These are phyloP conservation scores for Alaudala cheleensis DNA, from an alignment of 2,113 vertebrate species.

Conservation along the genomic window DNA sequence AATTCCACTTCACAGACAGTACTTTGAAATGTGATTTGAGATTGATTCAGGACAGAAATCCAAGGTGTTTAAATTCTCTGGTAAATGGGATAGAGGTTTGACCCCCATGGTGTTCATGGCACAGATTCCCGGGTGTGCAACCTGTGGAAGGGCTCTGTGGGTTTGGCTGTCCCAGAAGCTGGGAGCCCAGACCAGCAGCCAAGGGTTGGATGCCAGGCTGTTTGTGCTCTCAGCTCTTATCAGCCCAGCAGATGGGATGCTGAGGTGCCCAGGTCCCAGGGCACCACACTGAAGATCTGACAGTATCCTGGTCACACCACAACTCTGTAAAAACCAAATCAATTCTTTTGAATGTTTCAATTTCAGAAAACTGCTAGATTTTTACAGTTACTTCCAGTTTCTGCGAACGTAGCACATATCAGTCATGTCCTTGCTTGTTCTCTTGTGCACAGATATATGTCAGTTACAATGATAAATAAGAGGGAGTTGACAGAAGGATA, in stretches of 20 bases:
- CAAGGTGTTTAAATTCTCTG: not conserved
- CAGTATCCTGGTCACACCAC: not conserved
- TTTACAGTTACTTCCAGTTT: not conserved
- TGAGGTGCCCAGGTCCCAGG: not conserved
- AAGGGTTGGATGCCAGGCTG: not conserved
- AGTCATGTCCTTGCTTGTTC: not conserved
- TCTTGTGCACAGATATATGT: not conserved
- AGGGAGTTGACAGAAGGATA: not conserved
- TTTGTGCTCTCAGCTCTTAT: not conserved
- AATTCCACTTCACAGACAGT: not conserved
- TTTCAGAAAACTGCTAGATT: not conserved
- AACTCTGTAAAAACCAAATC: not conserved
- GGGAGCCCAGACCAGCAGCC: not conserved
- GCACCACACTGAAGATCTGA: not conserved
- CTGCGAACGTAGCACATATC: not conserved
- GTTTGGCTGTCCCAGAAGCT: not conserved
- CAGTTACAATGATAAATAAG: not conserved
- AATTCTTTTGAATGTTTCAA: not conserved
- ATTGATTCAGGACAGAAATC: not conserved
- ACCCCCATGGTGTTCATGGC: accelerated
- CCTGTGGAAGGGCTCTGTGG: accelerated
- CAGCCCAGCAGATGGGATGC: not conserved
- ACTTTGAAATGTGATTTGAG: not conserved
- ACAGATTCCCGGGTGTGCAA: not conserved
- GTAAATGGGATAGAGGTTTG: not conserved